Base-by-base conservation (phyloP, 2,888 invertebrate species). In the Amorpha juglandis region DNA sequence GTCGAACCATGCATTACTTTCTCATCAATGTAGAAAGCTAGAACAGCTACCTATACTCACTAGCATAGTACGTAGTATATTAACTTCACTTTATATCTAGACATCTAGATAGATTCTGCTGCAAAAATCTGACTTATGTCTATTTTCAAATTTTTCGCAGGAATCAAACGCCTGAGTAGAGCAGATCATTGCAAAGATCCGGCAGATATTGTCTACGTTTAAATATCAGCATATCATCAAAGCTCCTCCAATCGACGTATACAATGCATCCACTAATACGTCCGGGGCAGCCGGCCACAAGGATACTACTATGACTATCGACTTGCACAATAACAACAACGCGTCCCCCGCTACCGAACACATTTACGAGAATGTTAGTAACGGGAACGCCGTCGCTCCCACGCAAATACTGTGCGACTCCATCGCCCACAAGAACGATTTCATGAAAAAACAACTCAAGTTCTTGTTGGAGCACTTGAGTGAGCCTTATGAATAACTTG, bases 111-210 rank as follows among this genome's bases (percentile, higher is more conserved):
- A 76, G 77, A 80, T 73, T 76, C 82, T 78, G 78, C 84, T 75
- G 79, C 85, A 85, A 80, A 83, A 82, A 82, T 84, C 78, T 89
- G 87, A 90, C 86, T 86, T 78, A 86, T 79, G 82, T 78, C 75
- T 83, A 82, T 87, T 92, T 90, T 88, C 78, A 86, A 90, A 90
- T 90, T 85, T 90, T 89, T 94, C 94, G 79, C 92, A 96, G 96
- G 97, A 97, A 94, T 97, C 97, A 92, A 97, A 97, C 94, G 97
- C 97, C 96, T 97, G 97, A 96, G 96, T 96, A 95, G 96, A 96
- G 95, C 96, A 96, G 96, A 96, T 96, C 95, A 96, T 96, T 96
- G 95, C 95, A 95, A 96, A 95, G 95, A 96, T 96, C 95, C 96
- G 96, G 94, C 95, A 95, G 94, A 95, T 96, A 94, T 94, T 96